Base-by-base conservation (phyloP, 2,113 vertebrate species). In the Mionectes macconnelli region DNA sequence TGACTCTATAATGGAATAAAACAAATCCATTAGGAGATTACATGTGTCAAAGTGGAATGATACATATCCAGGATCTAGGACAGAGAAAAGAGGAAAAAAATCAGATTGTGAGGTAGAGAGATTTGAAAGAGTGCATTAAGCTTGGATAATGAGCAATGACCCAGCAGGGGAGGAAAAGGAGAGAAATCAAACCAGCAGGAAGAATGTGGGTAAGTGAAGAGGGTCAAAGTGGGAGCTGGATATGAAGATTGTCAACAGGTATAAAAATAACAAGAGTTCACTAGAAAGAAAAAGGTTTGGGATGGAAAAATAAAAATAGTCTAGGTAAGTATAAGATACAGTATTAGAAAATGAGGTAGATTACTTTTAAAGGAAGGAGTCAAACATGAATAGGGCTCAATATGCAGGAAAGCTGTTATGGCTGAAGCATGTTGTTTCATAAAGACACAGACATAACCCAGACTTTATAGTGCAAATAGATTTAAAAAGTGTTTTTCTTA, bases 121-220 rank as follows among this genome's bases (percentile, higher is more conserved):
- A 10, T 81, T 84, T 93, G 64, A 81, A 94, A 89, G 33, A 33
- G 16, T 70, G 14, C 60, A 67, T 93, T 91, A 78, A 59, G 42
- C 16, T 22, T 87, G 23, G 21, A 52, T 91, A 84, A 95, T 89
- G 60, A 93, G 39, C 39, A 87, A 63, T 82, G 42, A 91, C 60
- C 12, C 90, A 79, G 91, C 73, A 96, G 93, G 87, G 76, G 74
- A 94, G 55, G 20, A 77, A 60, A 85, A 82, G 37, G 42, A 87
- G 39, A 84, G 52, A 84, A 95, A 87, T n/a, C 55, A 87, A 91
- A 77, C 30, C 87, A 94, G 87, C 77, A 78, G 68, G 81, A 74
- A 69, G 31, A 42, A 90, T 77, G 28, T 80, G 50, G 11, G 3
- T 78, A 72, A 93, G 69, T 59, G 76, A 89, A 89, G 66, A 84